Percentiles rank a stretch among this genome's conserved stretches.
phyloP scores from a whole-genome alignment of 2,797 vertebrate species.

The Coregonus sp. region DNA sequence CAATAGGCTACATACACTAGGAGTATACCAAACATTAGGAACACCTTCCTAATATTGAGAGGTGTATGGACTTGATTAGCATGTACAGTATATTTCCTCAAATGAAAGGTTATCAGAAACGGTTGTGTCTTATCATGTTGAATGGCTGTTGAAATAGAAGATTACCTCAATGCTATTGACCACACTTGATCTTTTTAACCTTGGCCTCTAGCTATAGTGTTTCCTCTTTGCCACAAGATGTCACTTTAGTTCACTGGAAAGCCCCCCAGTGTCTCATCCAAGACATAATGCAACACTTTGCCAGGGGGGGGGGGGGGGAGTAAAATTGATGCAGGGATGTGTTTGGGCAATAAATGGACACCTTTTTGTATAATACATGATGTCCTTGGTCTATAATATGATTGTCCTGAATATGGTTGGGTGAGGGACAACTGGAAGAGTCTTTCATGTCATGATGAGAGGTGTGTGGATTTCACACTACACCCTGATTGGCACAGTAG shows the following conservation, averaged over 20 bases:
- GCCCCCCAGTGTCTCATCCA: constrained; percentile 19
- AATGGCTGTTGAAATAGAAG: neutral
- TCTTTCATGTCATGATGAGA: neutral
- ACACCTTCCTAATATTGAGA: too few species aligned
- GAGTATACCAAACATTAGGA: too few species aligned
- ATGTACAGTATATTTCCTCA: too few species aligned
- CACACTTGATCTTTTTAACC: constrained; percentile 56
- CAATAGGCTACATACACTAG: too few species aligned
- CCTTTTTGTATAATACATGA: neutral
- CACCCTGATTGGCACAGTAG: too few species aligned
- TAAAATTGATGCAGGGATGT: neutral
- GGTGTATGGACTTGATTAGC: too few species aligned
- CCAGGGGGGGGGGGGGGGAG: constrained; percentile 14
- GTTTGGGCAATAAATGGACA: neutral
- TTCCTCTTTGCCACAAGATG: constrained; percentile 65
- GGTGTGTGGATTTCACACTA: too few species aligned
- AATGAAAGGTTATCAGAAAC: too few species aligned
- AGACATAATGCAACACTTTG: neutral
- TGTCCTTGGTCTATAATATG: neutral
- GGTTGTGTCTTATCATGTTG: too few species aligned
- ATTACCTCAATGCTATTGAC: constrained; percentile 18
- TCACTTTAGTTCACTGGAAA: constrained; percentile 59
- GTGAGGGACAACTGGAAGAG: neutral
- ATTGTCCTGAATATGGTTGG: neutral
- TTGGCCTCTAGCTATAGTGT: constrained; percentile 22